These are phyloP conservation scores for Zhuqinia jingwanae DNA, from an alignment of 2,888 invertebrate genomes.

Conservation along the genomic window DNA sequence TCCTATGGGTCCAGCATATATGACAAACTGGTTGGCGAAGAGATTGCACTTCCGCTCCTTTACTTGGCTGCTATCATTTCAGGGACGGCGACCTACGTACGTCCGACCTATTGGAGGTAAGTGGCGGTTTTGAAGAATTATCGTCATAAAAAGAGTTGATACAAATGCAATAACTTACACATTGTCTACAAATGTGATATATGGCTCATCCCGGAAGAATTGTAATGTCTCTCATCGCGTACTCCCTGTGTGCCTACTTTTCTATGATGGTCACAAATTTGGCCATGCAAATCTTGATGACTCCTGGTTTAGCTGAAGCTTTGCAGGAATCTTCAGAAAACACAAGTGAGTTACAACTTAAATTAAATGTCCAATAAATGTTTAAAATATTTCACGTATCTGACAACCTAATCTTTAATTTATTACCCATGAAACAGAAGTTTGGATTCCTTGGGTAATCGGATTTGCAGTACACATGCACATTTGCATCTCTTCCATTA, in stretches of 20 bases:
- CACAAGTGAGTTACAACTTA: conserved; percentile 11
- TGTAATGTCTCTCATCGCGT: conserved; percentile 43
- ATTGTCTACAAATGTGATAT: background rate
- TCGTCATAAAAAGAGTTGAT: background rate
- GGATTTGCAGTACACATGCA: conserved; percentile 64
- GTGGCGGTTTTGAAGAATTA: no score
- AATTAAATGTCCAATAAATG: background rate
- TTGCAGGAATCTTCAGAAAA: conserved; percentile 27
- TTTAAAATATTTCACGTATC: background rate
- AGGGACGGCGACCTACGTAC: conserved; percentile 48
- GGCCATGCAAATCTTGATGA: conserved; percentile 35
- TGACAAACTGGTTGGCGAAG: conserved; percentile 48
- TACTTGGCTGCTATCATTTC: conserved; percentile 46
- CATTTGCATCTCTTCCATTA: conserved; percentile 27
- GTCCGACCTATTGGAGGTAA: conserved; percentile 68
- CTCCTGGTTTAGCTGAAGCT: conserved; percentile 39
- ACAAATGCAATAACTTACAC: background rate
- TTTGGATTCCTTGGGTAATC: conserved; percentile 65
- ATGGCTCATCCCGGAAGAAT: conserved; percentile 33
- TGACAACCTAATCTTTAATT: background rate
- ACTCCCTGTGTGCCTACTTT: conserved; percentile 43
- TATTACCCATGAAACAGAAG: conserved; percentile 22
- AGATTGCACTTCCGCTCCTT: conserved; percentile 47
- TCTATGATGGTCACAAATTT: conserved; percentile 45
- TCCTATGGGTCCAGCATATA: conserved; percentile 47